Base-by-base conservation (phyloP, 2,797 vertebrate species). In the Smutsia gigantea region DNA sequence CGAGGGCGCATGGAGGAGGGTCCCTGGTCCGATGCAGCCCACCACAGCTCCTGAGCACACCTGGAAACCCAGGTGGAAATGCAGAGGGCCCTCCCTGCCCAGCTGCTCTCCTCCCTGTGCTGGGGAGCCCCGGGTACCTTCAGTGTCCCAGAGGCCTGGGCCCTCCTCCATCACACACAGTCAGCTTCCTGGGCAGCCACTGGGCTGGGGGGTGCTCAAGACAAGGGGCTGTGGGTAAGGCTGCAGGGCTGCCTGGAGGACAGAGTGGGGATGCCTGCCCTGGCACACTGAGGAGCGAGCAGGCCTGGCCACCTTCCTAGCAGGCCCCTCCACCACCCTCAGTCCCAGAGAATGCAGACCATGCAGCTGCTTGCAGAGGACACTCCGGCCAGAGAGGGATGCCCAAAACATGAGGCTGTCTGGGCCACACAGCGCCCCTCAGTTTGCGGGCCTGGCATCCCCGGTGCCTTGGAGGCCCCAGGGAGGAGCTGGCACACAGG, bases 401-500 rank as follows among this genome's bases (percentile, higher is more conserved):
- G 59, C 68, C 37, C 5, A 17, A 11, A 72, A 23, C 9, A 55
- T 0, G 6, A n/a, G 71, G 51, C 17, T 3, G 14, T 46, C 51
- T 9, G 4, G 31, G 59, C 34, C 37, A 18, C 25, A 4, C 29
- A 31, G 4, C 46, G 75, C 19, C 9, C 39, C 25, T 27, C 0
- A n/a, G 19, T 21, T 31, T 8, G 2, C 13, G 6, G 53, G 53
- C 23, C 23, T 4, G 49, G 5, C 27, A 19, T 2, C 42, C 12
- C 17, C 0, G 51, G 14, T 0, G 3, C 2, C 2, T 3, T 1
- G 13, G 25, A 7, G 53, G 11, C 21, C 23, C 19, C 53, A 46
- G 55, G 25, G 37, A 12, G 12, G 27, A 63, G 21, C 0, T 2
- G 0, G 4, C 27, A 39, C 46, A 10, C 5, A 0, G 31, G 46